phyloP scores from a whole-genome alignment of 2,888 invertebrate genomes.

The Eupithecia exiguata region DNA sequence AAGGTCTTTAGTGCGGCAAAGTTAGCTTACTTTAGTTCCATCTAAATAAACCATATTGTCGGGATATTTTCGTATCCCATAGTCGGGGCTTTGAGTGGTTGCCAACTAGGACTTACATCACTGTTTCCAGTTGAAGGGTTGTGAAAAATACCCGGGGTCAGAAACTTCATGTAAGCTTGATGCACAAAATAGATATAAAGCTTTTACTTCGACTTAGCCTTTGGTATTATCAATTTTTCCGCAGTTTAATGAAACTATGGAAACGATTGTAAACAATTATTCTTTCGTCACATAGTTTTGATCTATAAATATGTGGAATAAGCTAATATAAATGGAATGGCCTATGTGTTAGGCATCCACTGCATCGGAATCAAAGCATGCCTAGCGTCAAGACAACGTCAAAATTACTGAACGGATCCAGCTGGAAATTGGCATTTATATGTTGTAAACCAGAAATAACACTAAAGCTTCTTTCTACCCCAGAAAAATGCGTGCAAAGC shows the following conservation, averaged over 20 bases:
- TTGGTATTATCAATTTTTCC: neutral
- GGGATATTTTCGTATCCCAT: neutral
- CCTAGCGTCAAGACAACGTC: neutral
- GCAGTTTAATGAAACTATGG: neutral
- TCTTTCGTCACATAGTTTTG: neutral
- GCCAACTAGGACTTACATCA: constrained; percentile 30
- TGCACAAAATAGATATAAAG: neutral
- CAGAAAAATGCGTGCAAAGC: neutral
- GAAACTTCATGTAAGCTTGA: constrained; percentile 17
- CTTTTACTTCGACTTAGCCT: neutral
- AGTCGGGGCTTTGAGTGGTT: constrained; percentile 10
- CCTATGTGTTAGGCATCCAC: too few relatives aligned
- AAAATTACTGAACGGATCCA: neutral
- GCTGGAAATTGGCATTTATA: neutral
- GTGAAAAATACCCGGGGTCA: constrained; percentile 26
- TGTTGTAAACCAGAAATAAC: neutral
- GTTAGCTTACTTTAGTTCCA: too few relatives aligned
- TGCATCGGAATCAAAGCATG: too few relatives aligned
- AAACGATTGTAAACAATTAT: neutral
- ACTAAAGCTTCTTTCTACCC: neutral
- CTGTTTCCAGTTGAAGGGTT: constrained; percentile 19
- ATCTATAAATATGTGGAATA: neutral
- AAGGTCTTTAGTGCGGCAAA: too few relatives aligned
- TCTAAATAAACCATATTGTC: neutral
- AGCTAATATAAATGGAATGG: too few relatives aligned